A percentile compares a stretch with the other conserved stretches of the same genome.
Conservation (phyloP, 2,797 vertebrate genomes). For the Amphiprion clarkii region DNA sequence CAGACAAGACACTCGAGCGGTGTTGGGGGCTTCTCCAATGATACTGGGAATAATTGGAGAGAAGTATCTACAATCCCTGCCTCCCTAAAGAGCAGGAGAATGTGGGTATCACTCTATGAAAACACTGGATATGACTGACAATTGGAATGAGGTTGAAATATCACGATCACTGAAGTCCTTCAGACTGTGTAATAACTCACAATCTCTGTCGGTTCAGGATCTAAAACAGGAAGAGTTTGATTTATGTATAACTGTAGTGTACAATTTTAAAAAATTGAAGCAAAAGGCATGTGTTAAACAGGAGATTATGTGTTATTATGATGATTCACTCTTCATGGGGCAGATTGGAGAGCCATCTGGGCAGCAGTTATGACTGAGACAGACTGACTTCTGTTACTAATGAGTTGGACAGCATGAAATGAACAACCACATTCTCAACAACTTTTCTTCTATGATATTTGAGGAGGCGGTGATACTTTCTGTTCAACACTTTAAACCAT, state of each 20-base stretch:
- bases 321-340: slow-evolving; percentile 73
- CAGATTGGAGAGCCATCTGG: slow-evolving; percentile 82
- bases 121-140: slow-evolving; percentile 61
- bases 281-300: slow-evolving; percentile 76
- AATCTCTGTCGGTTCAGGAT: slow-evolving; percentile 27
- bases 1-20: slow-evolving; percentile 82
- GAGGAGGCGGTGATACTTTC: slow-evolving; percentile 18
- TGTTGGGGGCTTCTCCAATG: slow-evolving; percentile 80
- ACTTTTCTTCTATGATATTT: slow-evolving; percentile 27
- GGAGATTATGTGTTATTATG: slow-evolving; percentile 76
- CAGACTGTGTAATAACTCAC: not conserved
- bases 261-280: slow-evolving; percentile 57
- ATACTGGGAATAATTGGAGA: slow-evolving; percentile 84
- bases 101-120: slow-evolving; percentile 64
- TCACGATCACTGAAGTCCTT: slow-evolving; percentile 21
- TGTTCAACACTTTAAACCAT: not conserved
- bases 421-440: slow-evolving; percentile 63
- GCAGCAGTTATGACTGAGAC: slow-evolving; percentile 65
- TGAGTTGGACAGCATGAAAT: slow-evolving; percentile 72
- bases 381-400: slow-evolving; percentile 73
- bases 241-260: slow-evolving; percentile 59
- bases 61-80: slow-evolving; percentile 75
- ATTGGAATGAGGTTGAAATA: slow-evolving; percentile 35
- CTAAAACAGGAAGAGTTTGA: slow-evolving; percentile 17
- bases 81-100: slow-evolving; percentile 58